Base-by-base conservation (phyloP, 2,888 invertebrate species). In the Malachius bipustulatus region DNA sequence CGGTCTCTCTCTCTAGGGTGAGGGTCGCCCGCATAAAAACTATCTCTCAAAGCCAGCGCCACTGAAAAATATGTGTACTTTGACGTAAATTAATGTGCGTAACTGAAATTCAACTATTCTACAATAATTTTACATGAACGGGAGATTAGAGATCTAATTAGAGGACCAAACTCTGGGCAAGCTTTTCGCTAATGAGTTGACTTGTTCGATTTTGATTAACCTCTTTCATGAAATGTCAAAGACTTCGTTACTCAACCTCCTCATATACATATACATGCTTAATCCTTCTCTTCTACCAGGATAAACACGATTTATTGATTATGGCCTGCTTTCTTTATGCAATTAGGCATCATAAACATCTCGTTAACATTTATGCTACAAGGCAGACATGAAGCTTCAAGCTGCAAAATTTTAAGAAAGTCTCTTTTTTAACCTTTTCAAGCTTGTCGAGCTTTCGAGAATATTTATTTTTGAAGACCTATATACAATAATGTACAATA, bases 21-120 rank as follows among this genome's bases (percentile, higher is more conserved):
- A 47, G 51, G 47, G 47, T 44, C 39, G 47, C 55, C 57, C 57
- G 54, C 59, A 58, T 56, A 62, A 63, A 63, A 63, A 63, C 63
- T 63, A 63, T 63, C 63, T 61, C 57, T 60, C 59, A 57, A 57
- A 60, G 60, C 57, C 49, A 53, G 53, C 57, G 57, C 57, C 59
- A 57, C 56, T 59, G 61, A 60, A 61, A 63, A 62, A 63, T 62
- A 60, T 62, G 61, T 60, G 60, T 59, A 56, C 60, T 61, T 62
- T 62, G 63, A 63, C 61, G 59, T 61, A 58, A 61, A 63, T 63
- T 63, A 61, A 63, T 63, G 63, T 61, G 61, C 62, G 60, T 61
- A 54, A 51, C 58, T 59, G 57, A 61, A 60, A 62, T 63, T 62
- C 59, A 60, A 62, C 61, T 63, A 61, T 63, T 61, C 57, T 48